phyloP scores from a whole-genome alignment of 2,797 vertebrate species.

The Neosilurus mollespiculum region DNA sequence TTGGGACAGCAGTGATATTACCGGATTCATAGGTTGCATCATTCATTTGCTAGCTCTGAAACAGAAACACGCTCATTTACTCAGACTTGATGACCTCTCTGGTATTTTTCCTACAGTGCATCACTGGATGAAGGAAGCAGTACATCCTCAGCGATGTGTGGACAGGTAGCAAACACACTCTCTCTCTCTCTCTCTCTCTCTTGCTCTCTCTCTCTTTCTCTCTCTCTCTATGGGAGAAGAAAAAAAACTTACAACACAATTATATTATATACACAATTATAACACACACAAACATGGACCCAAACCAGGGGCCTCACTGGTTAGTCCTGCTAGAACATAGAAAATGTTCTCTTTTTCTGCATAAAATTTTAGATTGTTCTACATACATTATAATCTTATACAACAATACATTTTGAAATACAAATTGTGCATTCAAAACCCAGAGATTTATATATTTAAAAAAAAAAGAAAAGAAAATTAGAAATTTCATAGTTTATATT shows the following conservation, averaged over 20 bases:
- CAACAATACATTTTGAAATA: neutral
- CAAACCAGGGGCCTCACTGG: neutral
- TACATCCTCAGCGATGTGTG: constrained; percentile 76
- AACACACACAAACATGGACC: neutral
- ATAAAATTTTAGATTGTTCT: neutral
- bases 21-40: neutral
- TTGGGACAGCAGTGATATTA: neutral
- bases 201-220: too few species aligned
- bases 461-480: neutral
- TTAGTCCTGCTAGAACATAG: neutral
- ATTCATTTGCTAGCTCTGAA: neutral
- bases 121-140: constrained; percentile 87
- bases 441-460: neutral
- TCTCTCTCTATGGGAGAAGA: too few species aligned
- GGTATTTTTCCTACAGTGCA: constrained; percentile 70
- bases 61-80: neutral
- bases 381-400: neutral
- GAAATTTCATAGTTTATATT: neutral
- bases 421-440: neutral
- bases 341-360: neutral
- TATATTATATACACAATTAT: too few species aligned
- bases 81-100: neutral
- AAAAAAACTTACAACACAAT: too few species aligned
- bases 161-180: constrained; percentile 78
- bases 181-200: too few species aligned